Evolutionary conservation across 2,888 invertebrate genomes (phyloP), one percentile per base, ranked within the genome.

Genomic region (Sisyra nigra): DNA sequence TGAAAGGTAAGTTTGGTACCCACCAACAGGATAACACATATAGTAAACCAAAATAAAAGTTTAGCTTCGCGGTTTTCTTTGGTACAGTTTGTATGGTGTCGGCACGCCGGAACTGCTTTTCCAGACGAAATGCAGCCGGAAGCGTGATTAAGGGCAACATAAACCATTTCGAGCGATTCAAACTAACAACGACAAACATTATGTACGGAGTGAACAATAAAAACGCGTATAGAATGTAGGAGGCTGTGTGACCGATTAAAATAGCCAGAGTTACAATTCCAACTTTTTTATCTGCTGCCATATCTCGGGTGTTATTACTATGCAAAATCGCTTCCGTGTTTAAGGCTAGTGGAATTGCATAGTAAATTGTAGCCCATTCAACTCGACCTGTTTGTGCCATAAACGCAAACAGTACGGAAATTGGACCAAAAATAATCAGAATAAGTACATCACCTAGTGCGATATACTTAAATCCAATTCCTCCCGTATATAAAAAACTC

Each of bases 231-330:
- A 94, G 67, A 47, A 92, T 76, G 62, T 92, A 89, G 5, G 94
- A 93, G 47, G 85, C 83, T 32, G 88, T 88, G 55, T 80, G 80
- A 15, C 94, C 94, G 50, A 94, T 80, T 42, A 93, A 64, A 56
- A 94, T 93, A n/a, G 94, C 92, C 53, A 94, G 65, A 11, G 94
- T 96, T 1, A 94, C 89, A 54, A 93, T 92, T 48, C 92, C 92
- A 39, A 87, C 93, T 58, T 76, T 77, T 47, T 78, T 74, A 57
- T 94, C 94, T 46, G 79, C 79, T 55, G 89, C 88, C 51, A 86
- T 73, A 65, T 94, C 93, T 50, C 93, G 73, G 1, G 92, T 89
- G 59, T 96, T 94, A 59, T 94, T 96, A 55, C 89, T 86, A 59
- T 94, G 94, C 45, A 96, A 67, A 55, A 94, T 93, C 40, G 93